Conservation (phyloP, 2,797 vertebrate species). For the Sebastolobus alascanus region DNA sequence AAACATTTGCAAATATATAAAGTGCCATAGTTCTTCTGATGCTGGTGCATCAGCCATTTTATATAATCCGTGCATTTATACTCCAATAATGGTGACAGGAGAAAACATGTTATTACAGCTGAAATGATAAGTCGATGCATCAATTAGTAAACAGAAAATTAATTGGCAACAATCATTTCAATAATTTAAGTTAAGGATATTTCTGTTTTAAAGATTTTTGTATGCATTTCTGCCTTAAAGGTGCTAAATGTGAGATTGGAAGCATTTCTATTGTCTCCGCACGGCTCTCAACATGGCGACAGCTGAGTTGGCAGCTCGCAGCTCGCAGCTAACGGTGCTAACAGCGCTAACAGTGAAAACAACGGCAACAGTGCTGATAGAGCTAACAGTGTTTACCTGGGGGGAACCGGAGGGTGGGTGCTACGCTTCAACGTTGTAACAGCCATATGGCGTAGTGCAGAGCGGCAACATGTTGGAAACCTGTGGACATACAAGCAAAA, state of each 20-base stretch:
- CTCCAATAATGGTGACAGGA: conserved; percentile 1
- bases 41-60: conserved; percentile 21
- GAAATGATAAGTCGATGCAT: background rate
- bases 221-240: background rate
- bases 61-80: conserved; percentile 5
- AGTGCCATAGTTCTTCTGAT: conserved; percentile 32
- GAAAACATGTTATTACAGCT: conserved; percentile 1
- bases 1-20: conserved; percentile 52
- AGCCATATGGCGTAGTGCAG: background rate
- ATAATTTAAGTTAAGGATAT: background rate
- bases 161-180: background rate
- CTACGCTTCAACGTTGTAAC: background rate
- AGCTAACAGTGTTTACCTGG: background rate
- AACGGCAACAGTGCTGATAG: background rate
- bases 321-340: background rate
- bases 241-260: background rate
- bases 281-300: background rate
- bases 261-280: background rate
- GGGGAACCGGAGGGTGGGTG: background rate
- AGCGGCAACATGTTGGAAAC: background rate
- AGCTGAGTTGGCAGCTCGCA: background rate
- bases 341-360: background rate
- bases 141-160: background rate
- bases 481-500: background rate
- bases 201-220: background rate